Base-by-base conservation (phyloP, 2,797 vertebrate species). In the Megaceryle alcyon region DNA sequence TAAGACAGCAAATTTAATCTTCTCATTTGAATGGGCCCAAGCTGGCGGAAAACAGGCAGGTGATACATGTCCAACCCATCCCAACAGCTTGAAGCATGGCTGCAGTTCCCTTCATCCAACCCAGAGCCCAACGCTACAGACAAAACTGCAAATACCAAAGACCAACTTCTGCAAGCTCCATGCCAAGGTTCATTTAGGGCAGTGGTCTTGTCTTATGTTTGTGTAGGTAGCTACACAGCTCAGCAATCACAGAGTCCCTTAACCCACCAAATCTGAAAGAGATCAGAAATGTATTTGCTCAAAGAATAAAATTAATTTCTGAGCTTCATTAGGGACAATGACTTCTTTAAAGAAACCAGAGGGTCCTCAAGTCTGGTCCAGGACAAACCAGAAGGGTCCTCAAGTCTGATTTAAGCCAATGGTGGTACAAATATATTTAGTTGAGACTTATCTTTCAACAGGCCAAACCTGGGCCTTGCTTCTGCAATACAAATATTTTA, bases 31-130 rank as follows among this genome's bases (percentile, higher is more conserved):
- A 35, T 7, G 75, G 19, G 66, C 41, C 57, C 71, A 53, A 6
- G 28, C 83, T 73, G 59, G 43, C 0, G 1, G 60, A 35, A 35
- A 4, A 7, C 25, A 35, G 60, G 49, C 31, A n/a, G 72, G 56
- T 7, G 21, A 12, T 0, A 2, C 0, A 3, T 19, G 31, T 10
- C 86, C 60, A 29, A 17, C 13, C 12, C 23, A 7, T 1, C 4
- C 59, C 72, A 14, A 4, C 1, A 29, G 48, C 71, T 25, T 9
- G 3, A 10, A 9, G 76, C 54, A 7, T 0, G 0, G 41, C 17
- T 14, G 22, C 44, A 18, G 1, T 7, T 43, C 63, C 57, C 48
- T 43, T 23, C 53, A 28, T 65, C 70, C 37, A 75, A 31, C 2
- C 39, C 11, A 49, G 18, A 59, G 29, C 56, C 72, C 3, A 0